Conservation (phyloP, 2,888 invertebrate genomes). For the Teinopalpus imperialis region DNA sequence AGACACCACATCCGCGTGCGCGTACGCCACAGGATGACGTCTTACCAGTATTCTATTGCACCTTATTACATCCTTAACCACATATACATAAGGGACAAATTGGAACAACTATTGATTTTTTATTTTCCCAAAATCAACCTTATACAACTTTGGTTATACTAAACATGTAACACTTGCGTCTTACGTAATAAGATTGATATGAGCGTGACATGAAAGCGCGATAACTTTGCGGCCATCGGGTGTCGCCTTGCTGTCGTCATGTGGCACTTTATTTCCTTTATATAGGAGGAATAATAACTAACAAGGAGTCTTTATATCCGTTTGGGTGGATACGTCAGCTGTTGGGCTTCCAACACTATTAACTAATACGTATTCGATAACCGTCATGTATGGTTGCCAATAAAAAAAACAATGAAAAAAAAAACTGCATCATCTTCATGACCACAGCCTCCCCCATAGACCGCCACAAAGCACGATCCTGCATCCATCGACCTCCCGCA, state of each 20-base stretch:
- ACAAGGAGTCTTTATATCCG: constrained; percentile 30
- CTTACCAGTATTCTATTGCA: constrained; percentile 28
- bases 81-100: constrained; percentile 28
- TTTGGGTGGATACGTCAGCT: constrained; percentile 25
- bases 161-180: constrained; percentile 1
- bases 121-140: constrained; percentile 8
- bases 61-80: constrained; percentile 26
- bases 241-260: constrained; percentile 31
- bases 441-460: too few species aligned
- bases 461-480: too few species aligned
- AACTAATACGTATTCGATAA: neutral
- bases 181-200: neutral
- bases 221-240: constrained; percentile 17
- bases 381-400: neutral
- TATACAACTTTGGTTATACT: neutral
- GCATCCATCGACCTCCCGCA: too few species aligned
- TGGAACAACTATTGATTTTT: constrained; percentile 17
- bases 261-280: constrained; percentile 37
- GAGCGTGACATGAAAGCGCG: neutral
- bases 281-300: constrained; percentile 33
- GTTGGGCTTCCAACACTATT: constrained; percentile 7
- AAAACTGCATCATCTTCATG: too few species aligned
- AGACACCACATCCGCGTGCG: constrained; percentile 66
- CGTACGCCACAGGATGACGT: constrained; percentile 62
- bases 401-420: neutral